These are phyloP conservation scores for Cyanocitta stelleri DNA, from an alignment of 2,113 vertebrate species.

Conservation along the genomic window DNA sequence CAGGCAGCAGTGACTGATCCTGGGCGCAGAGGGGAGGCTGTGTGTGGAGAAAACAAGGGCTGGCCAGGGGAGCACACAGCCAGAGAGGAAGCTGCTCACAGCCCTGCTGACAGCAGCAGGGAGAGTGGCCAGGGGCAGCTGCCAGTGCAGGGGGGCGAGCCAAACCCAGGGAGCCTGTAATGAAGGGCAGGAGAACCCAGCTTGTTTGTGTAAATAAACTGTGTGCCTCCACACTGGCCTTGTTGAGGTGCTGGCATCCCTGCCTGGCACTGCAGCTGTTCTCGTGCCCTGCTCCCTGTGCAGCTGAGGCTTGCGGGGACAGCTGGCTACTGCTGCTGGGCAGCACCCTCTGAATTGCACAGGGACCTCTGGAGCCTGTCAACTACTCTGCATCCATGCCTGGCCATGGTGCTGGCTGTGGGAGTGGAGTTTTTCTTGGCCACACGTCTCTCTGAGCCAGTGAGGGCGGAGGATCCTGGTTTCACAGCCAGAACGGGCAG, in stretches of 20 bases:
- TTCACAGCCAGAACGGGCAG: not conserved
- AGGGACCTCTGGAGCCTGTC: not conserved
- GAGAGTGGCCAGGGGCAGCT: not conserved
- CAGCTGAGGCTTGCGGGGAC: not conserved
- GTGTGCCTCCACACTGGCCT: not conserved
- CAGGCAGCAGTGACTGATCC: not conserved
- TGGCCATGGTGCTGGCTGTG: not conserved
- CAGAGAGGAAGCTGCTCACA: constrained; percentile 8
- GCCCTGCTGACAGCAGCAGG: not conserved
- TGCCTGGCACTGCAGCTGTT: not conserved
- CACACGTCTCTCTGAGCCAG: accelerated
- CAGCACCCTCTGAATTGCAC: not conserved
- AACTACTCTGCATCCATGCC: not conserved
- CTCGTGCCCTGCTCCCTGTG: accelerated
- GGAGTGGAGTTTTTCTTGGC: constrained; percentile 6
- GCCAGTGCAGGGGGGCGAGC: accelerated
- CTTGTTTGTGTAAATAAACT: not conserved
- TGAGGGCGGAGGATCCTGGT: not conserved
- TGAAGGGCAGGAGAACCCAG: not conserved
- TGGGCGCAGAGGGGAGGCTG: not conserved
- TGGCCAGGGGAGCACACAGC: not conserved
- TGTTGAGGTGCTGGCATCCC: not conserved
- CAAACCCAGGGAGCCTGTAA: not conserved
- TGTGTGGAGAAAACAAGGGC: not conserved
- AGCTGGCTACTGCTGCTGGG: not conserved